A percentile compares a stretch with the other conserved stretches of the same genome.
These are phyloP conservation scores for Psilopsiagon aymara DNA, from an alignment of 2,113 vertebrate genomes.

Conservation along the genomic window DNA sequence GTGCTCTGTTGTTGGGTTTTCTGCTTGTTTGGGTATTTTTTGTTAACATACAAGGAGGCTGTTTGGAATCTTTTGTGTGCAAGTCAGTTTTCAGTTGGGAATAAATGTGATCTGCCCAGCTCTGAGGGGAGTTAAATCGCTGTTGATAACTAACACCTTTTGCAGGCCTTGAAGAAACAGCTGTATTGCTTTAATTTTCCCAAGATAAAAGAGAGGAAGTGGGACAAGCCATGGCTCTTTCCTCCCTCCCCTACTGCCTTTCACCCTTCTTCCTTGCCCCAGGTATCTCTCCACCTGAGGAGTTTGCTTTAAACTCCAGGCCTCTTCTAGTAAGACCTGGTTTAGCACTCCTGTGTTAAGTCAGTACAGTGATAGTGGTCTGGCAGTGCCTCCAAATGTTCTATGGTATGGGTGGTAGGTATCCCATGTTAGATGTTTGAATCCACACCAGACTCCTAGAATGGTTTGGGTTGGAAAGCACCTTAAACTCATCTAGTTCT, in stretches of 20 bases:
- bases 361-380: not conserved
- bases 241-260: not conserved
- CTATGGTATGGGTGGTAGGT: not conserved
- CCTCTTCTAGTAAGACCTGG: not conserved
- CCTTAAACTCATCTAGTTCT: not conserved
- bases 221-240: not conserved
- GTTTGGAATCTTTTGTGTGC: not conserved
- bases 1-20: not conserved
- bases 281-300: not conserved
- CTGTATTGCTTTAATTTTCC: not conserved
- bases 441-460: fast-evolving
- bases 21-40: not conserved
- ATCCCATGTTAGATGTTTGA: not conserved
- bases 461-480: not conserved
- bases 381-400: not conserved
- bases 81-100: not conserved
- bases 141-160: not conserved
- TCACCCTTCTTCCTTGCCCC: not conserved
- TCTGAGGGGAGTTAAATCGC: not conserved
- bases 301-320: not conserved
- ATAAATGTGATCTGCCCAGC: not conserved
- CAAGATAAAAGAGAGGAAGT: not conserved
- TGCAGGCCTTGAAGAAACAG: not conserved
- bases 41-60: not conserved
- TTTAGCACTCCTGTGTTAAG: not conserved